A percentile compares a stretch with the other conserved stretches of the same genome.
Evolutionary conservation across 2,888 invertebrate species (phyloP).

Genomic region (Drosophila mercatorum): DNA sequence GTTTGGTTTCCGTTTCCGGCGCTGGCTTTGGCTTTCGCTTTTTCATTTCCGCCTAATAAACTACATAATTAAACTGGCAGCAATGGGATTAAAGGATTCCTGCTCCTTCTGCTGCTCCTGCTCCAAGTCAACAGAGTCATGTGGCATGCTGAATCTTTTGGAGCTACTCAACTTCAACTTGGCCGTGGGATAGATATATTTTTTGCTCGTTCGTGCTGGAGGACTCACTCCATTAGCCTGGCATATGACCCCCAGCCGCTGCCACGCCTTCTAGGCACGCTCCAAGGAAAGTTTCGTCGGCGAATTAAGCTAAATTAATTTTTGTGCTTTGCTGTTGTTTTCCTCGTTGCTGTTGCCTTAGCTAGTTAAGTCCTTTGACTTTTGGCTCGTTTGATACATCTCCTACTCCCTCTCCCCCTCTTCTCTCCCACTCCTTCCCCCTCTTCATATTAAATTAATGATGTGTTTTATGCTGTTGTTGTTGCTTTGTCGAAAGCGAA

Average conservation of each 20-base stretch:
- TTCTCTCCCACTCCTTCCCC: neutral
- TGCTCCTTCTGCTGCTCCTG: neutral
- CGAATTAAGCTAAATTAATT: slow-evolving; percentile 82
- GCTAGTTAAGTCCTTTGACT: slow-evolving; percentile 68
- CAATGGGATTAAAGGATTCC: slow-evolving; percentile 82
- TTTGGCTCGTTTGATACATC: slow-evolving; percentile 45
- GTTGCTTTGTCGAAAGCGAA: slow-evolving; percentile 30
- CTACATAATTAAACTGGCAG: slow-evolving; percentile 83
- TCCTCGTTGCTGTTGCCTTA: slow-evolving; percentile 31
- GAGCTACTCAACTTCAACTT: slow-evolving; percentile 22
- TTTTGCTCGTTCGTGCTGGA: slow-evolving; percentile 19
- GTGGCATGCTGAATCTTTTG: slow-evolving; percentile 43
- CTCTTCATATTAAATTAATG: slow-evolving; percentile 75
- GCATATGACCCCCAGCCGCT: slow-evolving; percentile 32
- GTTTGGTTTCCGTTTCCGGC: slow-evolving; percentile 72
- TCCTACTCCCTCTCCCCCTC: neutral
- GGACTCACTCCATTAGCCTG: slow-evolving; percentile 51
- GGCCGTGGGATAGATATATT: slow-evolving; percentile 5
- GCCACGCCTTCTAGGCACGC: slow-evolving; percentile 31
- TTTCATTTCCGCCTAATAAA: slow-evolving; percentile 83
- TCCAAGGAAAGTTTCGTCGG: slow-evolving; percentile 63
- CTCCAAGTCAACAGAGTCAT: slow-evolving; percentile 26
- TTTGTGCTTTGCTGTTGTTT: slow-evolving; percentile 68
- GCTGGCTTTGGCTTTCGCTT: slow-evolving; percentile 79
- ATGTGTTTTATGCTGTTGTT: slow-evolving; percentile 74